phyloP scores from a whole-genome alignment of 2,888 invertebrate genomes.

The Linhomoeus sp. region DNA sequence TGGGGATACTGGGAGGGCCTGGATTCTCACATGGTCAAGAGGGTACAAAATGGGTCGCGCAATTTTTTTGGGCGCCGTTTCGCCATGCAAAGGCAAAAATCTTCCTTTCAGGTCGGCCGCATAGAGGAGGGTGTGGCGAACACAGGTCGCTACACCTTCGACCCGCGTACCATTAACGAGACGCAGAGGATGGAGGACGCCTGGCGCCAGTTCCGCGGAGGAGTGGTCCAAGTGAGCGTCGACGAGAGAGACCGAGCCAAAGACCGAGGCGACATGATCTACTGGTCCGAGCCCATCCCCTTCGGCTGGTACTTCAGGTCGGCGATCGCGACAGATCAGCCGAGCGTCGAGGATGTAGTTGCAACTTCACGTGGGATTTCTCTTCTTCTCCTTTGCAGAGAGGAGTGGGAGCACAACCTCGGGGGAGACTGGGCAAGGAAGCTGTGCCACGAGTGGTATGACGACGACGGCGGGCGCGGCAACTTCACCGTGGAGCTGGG shows the following conservation, averaged over 20 bases:
- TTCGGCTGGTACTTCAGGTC: slow-evolving; percentile 49
- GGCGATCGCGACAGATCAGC: no score
- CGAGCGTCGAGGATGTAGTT: no score
- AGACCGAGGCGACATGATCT: slow-evolving; percentile 9
- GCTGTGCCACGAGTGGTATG: slow-evolving; percentile 71
- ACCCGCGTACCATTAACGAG: no score
- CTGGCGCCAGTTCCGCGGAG: slow-evolving; percentile 17
- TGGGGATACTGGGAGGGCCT: slow-evolving; percentile 25
- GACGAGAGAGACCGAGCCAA: slow-evolving; percentile 2
- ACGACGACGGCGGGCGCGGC: slow-evolving; percentile 19
- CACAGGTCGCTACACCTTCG: neutral
- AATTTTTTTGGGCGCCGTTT: no score
- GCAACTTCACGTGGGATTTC: no score
- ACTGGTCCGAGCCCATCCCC: slow-evolving; percentile 81
- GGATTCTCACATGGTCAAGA: slow-evolving; percentile 3
- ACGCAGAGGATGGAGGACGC: slow-evolving; percentile 7
- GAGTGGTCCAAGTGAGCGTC: slow-evolving; percentile 15
- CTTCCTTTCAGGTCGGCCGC: neutral
- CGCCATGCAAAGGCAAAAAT: no score
- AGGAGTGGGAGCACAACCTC: slow-evolving; percentile 42
- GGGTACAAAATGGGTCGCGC: slow-evolving; percentile 3
- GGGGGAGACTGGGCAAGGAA: slow-evolving; percentile 63
- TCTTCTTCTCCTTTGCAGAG: no score
- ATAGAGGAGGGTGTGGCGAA: neutral
- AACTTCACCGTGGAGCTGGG: slow-evolving; percentile 20